These are phyloP conservation scores for Pelagia noctiluca DNA, from an alignment of 30 jellyfish, hydroid and myxozoan genomes.

Conservation along the genomic window DNA sequence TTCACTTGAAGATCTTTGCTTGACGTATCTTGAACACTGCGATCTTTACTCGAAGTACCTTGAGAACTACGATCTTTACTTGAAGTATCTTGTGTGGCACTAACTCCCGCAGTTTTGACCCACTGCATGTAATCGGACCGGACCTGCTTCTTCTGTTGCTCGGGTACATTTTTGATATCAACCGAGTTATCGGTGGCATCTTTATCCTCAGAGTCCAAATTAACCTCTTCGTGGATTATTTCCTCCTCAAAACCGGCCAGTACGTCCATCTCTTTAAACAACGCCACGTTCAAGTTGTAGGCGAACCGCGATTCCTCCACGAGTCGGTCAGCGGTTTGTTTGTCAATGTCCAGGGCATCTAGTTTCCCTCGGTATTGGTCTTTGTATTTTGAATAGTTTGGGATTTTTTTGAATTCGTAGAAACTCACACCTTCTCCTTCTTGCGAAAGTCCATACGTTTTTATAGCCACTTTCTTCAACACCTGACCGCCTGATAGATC, in stretches of 20 bases:
- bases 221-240: slow-evolving; percentile 67
- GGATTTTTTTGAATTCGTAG: slow-evolving; percentile 57
- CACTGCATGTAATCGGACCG: no score
- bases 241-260: slow-evolving; percentile 78
- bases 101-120: no score
- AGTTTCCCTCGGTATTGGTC: slow-evolving; percentile 52
- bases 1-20: slow-evolving; percentile 14
- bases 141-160: not conserved
- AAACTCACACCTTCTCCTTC: slow-evolving; percentile 79
- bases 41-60: not conserved
- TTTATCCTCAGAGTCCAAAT: no score
- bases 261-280: slow-evolving; percentile 75
- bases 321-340: slow-evolving; percentile 57
- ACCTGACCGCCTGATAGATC: slow-evolving; percentile 86
- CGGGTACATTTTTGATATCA: not conserved
- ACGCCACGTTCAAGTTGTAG: slow-evolving; percentile 44
- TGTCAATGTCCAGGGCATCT: slow-evolving; percentile 52
- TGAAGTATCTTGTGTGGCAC: not conserved
- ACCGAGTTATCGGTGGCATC: no score
- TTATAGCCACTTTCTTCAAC: slow-evolving; percentile 64
- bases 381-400: slow-evolving; percentile 56
- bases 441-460: slow-evolving; percentile 68
- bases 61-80: not conserved
- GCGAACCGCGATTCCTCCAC: slow-evolving; percentile 74
- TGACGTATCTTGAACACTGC: no score